Percentiles rank a stretch among this genome's conserved stretches.
phyloP scores from a whole-genome alignment of 2,797 vertebrate species.

The Dryobates pubescens region DNA sequence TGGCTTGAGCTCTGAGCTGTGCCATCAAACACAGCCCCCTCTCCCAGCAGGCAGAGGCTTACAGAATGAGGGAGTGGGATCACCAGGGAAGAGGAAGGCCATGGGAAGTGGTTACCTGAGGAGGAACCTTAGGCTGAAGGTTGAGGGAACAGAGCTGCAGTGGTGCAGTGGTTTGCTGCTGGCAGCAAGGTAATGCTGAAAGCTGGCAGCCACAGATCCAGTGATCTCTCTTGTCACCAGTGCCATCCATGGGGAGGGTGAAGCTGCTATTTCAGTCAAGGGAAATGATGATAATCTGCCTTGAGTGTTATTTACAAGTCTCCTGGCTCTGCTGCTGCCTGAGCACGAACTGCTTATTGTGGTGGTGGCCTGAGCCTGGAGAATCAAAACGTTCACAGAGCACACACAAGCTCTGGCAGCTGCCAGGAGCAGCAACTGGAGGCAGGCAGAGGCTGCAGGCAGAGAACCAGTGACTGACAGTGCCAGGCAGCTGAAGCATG shows the following conservation, averaged over 20 bases:
- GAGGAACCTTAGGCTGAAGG: not conserved
- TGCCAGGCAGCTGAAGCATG: not conserved
- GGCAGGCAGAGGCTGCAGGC: not conserved
- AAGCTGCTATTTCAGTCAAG: not conserved
- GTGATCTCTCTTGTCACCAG: not conserved
- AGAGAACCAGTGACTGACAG: not conserved
- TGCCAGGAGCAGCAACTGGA: not conserved
- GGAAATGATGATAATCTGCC: not conserved
- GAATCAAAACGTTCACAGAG: not conserved
- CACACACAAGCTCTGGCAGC: not conserved
- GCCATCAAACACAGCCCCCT: not conserved
- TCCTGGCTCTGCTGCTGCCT: not conserved
- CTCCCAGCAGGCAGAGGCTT: not conserved
- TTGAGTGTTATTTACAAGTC: not conserved
- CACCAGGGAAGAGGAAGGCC: not conserved
- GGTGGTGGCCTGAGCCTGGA: not conserved
- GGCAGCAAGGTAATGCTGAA: not conserved
- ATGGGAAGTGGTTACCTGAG: not conserved
- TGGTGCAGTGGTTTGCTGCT: not conserved
- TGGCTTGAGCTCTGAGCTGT: not conserved
- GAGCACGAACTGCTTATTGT: not conserved
- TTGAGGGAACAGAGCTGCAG: not conserved
- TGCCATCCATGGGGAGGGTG: not conserved
- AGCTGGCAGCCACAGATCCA: not conserved
- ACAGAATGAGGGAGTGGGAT: not conserved